Percentiles rank a stretch among this genome's conserved stretches.
These are phyloP conservation scores for Grammomys dolichurus DNA, from an alignment of 2,113 vertebrate genomes.

Conservation along the genomic window DNA sequence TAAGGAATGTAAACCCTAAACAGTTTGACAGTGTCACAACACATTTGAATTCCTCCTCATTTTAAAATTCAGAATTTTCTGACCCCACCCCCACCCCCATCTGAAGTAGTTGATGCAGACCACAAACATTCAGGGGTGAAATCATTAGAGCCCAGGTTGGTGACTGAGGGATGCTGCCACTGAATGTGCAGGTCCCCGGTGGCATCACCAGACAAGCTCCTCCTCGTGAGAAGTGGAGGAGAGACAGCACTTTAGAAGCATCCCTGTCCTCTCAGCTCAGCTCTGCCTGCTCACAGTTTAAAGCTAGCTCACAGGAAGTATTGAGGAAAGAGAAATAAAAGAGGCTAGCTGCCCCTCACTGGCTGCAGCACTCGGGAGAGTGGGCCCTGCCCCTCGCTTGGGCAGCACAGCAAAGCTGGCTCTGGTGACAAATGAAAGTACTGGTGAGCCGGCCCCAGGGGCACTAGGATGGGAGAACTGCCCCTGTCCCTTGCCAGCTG, in stretches of 20 bases:
- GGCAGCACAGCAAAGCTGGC: not conserved
- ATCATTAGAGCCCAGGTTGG: not conserved
- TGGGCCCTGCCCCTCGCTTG: not conserved
- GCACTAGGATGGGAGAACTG: not conserved
- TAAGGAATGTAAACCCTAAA: not conserved
- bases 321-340: not conserved
- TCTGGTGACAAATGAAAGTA: not conserved
- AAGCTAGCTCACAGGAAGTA: not conserved
- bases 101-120: not conserved
- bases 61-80: not conserved
- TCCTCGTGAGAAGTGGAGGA: fast-evolving
- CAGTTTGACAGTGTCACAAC: not conserved
- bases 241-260: not conserved
- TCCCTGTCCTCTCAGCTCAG: fast-evolving
- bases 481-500: not conserved
- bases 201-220: not conserved
- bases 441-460: not conserved
- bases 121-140: not conserved
- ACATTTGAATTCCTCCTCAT: not conserved
- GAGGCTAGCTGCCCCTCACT: not conserved
- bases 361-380: not conserved
- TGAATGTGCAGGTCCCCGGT: fast-evolving
- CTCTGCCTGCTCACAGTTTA: not conserved
- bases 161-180: not conserved
- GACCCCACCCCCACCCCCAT: not conserved